Percentiles rank a stretch among this genome's conserved stretches.
These are phyloP conservation scores for Holcopasites calliopsidis DNA, from an alignment of 1,140 invertebrate species.

Conservation along the genomic window DNA sequence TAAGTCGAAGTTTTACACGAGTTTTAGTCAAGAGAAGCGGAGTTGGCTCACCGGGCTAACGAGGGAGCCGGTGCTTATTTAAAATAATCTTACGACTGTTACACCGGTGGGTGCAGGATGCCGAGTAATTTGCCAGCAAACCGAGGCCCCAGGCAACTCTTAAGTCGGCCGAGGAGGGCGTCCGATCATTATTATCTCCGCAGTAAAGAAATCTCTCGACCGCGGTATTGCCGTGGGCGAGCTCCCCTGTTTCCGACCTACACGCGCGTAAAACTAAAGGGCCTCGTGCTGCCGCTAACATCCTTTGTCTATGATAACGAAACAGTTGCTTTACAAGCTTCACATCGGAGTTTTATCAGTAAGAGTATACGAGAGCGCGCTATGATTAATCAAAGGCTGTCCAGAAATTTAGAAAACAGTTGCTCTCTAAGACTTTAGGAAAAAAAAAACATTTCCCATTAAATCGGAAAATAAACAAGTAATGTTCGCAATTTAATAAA, in stretches of 20 bases:
- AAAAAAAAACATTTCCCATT: no score
- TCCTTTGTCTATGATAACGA: slow-evolving; percentile 27
- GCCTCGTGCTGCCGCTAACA: slow-evolving; percentile 9
- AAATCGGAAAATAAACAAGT: no score
- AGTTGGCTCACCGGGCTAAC: slow-evolving; percentile 4
- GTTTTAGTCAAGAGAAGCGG: background rate
- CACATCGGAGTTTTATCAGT: no score
- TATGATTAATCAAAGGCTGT: no score
- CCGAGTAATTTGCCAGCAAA: slow-evolving; percentile 59
- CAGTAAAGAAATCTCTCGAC: slow-evolving; percentile 62
- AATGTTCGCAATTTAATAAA: no score
- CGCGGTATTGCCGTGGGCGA: slow-evolving; percentile 41
- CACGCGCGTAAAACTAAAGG: slow-evolving; percentile 15
- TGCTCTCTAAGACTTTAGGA: no score
- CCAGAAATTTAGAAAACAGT: no score
- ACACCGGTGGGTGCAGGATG: slow-evolving; percentile 58
- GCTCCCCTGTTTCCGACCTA: slow-evolving; percentile 32
- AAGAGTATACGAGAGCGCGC: no score
- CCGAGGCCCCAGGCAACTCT: slow-evolving; percentile 49
- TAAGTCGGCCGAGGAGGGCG: slow-evolving; percentile 44
- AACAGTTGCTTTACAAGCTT: background rate
- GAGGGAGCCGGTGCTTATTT: slow-evolving; percentile 48
- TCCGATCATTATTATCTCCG: slow-evolving; percentile 61
- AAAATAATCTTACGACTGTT: slow-evolving; percentile 55
- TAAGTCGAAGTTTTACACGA: background rate